Conservation (phyloP, 2,888 invertebrate species). For the Choristoneura rosaceana region DNA sequence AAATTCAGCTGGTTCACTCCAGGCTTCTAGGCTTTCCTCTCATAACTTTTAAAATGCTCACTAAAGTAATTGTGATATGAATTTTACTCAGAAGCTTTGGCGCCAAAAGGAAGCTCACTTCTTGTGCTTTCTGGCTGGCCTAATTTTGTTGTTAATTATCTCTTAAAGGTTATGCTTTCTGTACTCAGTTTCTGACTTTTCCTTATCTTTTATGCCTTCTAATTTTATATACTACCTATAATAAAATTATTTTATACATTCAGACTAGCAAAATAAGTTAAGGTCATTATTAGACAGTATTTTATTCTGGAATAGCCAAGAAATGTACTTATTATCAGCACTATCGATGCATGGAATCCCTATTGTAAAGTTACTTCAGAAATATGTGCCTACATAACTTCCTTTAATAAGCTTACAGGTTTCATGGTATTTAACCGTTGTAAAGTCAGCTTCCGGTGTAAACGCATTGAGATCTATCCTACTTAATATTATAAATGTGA, state of each 20-base stretch:
- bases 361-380: neutral
- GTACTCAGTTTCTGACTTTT: neutral
- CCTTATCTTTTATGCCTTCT: neutral
- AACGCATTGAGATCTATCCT: no score
- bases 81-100: neutral
- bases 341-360: neutral
- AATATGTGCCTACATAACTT: neutral
- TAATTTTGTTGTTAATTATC: neutral
- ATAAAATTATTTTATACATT: no score
- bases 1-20: neutral
- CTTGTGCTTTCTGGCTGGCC: neutral
- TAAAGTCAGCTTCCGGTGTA: no score
- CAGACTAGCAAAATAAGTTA: no score
- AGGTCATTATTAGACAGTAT: neutral
- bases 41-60: constrained; percentile 3
- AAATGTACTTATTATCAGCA: neutral
- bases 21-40: neutral
- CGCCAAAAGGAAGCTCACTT: neutral
- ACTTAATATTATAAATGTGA: no score
- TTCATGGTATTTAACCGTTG: no score
- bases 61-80: constrained; percentile 3
- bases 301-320: neutral
- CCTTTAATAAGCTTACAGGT: neutral
- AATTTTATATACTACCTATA: neutral
- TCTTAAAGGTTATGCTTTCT: neutral